phyloP scores from a whole-genome alignment of 2,888 invertebrate species.

The Plusia festucae region DNA sequence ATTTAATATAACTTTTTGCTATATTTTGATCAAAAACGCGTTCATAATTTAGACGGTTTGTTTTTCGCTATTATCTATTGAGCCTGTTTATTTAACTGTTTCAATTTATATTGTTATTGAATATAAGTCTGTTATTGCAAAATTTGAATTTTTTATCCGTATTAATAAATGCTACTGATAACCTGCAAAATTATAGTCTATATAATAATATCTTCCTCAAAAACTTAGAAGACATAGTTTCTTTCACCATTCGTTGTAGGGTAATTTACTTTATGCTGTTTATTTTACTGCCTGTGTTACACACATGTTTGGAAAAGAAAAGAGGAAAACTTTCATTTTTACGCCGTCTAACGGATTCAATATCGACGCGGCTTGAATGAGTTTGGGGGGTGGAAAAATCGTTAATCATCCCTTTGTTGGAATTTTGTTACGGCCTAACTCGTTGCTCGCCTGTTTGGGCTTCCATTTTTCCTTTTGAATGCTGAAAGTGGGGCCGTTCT shows the following conservation, averaged over 20 bases:
- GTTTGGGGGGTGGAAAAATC: conserved; percentile 85
- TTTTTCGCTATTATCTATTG: no score
- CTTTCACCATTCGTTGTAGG: neutral
- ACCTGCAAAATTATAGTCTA: neutral
- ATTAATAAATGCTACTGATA: no score
- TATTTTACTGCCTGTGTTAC: conserved; percentile 63
- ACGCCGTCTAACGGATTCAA: conserved; percentile 88
- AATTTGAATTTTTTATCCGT: no score
- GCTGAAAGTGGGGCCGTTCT: conserved; percentile 82
- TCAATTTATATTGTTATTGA: no score
- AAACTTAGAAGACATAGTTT: neutral
- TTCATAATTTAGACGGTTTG: no score
- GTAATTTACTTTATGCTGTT: conserved; percentile 12
- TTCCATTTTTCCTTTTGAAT: conserved; percentile 86
- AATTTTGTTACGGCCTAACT: conserved; percentile 89
- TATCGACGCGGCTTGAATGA: conserved; percentile 88
- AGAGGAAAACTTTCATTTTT: conserved; percentile 87
- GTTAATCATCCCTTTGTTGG: conserved; percentile 89
- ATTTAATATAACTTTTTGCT: no score
- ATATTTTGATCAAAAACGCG: no score
- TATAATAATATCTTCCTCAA: neutral
- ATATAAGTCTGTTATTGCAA: no score
- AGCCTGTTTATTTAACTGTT: no score
- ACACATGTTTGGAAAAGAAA: conserved; percentile 77
- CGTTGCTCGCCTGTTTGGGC: conserved; percentile 88